phyloP scores from a whole-genome alignment of 2,113 vertebrate genomes.

The Elgaria multicarinata region DNA sequence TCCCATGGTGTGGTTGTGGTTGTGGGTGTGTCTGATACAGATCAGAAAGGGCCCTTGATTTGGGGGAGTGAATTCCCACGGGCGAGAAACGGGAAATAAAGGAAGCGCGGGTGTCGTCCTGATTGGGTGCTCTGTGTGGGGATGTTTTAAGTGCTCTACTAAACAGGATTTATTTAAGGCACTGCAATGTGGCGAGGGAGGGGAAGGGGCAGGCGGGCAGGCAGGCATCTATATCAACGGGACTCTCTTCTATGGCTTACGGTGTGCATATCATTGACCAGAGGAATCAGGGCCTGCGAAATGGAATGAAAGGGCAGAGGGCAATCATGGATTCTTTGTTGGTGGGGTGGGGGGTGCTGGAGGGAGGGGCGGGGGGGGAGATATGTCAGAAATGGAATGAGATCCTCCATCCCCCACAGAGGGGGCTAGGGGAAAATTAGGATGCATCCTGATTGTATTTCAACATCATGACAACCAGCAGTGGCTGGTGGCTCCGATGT shows the following conservation, averaged over 20 bases:
- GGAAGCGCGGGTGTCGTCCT: neutral
- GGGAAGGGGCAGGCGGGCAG: rapidly evolving
- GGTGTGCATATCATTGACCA: neutral
- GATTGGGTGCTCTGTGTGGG: neutral
- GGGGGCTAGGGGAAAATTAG: neutral
- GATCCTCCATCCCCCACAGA: neutral
- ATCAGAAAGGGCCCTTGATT: neutral
- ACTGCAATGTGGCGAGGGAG: neutral
- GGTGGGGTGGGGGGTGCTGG: neutral
- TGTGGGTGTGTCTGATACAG: no score
- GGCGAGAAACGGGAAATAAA: neutral
- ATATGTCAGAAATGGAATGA: neutral
- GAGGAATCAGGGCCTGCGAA: neutral
- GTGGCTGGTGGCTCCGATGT: no score
- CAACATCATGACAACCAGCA: neutral
- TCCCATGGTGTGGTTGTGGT: neutral
- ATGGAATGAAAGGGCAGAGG: neutral
- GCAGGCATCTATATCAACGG: neutral
- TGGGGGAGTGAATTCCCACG: neutral
- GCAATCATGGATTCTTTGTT: neutral
- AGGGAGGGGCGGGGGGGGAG: no score
- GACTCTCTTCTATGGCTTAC: neutral
- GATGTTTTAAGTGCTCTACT: neutral
- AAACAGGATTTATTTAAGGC: neutral
- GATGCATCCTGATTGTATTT: no score